Evolutionary conservation across 2,113 vertebrate species (phyloP), one percentile per base, ranked within the genome.

Genomic region (Thunnus thynnus): DNA sequence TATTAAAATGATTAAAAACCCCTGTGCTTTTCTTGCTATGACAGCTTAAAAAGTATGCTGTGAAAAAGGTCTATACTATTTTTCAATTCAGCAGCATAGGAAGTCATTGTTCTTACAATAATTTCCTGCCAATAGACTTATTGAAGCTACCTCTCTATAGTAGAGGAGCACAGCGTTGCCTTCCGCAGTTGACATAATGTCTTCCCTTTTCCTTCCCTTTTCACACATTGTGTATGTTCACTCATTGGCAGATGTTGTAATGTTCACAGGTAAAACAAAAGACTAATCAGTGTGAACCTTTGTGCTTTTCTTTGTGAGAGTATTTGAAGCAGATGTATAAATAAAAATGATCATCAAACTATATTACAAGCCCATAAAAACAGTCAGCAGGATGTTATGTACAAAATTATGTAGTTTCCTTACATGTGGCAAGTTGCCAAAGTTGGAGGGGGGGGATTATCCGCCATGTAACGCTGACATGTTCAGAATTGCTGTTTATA

Each of bases 401-500:
- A 56, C 5, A 50, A 51, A 72, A 27, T 84, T 8, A 72, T 76
- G 41, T 57, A 2, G n/a, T 72, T 82, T 63, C 75, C 69, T 58
- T 44, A 20, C 47, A 78, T 52, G 72, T 75, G 72, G 69, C 55
- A 72, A 66, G 55, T 50, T 80, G 61, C 77, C 67, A 41, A 66
- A 20, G 12, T 65, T 12, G 17, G 27, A n/a, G 4, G 64, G 16
- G 14, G 32, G 52, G 47, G 63, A 41, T n/a, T 57, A 36, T 78
- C 63, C 20, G 2, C 63, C 51, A 6, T 78, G 41, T 71, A 72
- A 56, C 78, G 82, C 78, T 88, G 89, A 86, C 71, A 58, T 85
- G 68, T 71, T 70, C 48, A 57, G 56, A 86, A 60, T 44, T 32
- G 54, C 66, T 86, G 87, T 89, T 84, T 88, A 79, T 84, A 55